phyloP scores from a whole-genome alignment of 2,888 invertebrate genomes.

The Sinopyrophorus schimmeli region DNA sequence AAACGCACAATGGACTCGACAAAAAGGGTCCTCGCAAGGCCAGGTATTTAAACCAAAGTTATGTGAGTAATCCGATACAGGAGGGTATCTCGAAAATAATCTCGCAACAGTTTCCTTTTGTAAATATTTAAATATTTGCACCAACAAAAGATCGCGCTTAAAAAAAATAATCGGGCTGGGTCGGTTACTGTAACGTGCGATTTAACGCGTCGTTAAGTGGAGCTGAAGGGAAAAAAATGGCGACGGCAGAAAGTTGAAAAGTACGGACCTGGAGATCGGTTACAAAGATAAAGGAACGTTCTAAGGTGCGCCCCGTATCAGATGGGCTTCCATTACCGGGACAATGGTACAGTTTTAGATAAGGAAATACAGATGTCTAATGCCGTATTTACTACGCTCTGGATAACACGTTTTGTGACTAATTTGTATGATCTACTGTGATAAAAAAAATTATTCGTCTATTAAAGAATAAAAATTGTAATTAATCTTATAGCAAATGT shows the following conservation, averaged over 20 bases:
- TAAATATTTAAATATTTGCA: too few species aligned
- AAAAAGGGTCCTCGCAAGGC: slow-evolving; percentile 2
- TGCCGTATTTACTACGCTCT: slow-evolving; percentile 15
- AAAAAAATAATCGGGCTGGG: too few species aligned
- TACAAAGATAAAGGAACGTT: background rate
- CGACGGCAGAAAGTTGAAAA: too few species aligned
- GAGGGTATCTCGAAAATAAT: background rate
- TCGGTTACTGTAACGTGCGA: too few species aligned
- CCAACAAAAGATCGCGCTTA: too few species aligned
- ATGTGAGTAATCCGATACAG: slow-evolving; percentile 5
- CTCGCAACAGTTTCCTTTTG: too few species aligned
- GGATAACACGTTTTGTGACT: slow-evolving; percentile 2
- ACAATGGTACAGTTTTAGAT: slow-evolving; percentile 18
- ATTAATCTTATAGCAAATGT: too few species aligned
- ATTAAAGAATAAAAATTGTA: too few species aligned
- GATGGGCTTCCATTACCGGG: slow-evolving; percentile 22
- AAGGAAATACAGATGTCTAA: slow-evolving; percentile 12
- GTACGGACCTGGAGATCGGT: slow-evolving; percentile 5
- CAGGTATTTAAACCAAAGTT: slow-evolving; percentile 10
- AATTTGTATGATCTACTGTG: background rate
- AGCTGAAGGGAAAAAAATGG: too few species aligned
- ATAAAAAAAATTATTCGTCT: too few species aligned
- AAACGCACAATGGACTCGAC: slow-evolving; percentile 10
- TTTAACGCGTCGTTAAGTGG: too few species aligned
- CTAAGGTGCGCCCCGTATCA: slow-evolving; percentile 19